Evolutionary conservation across 2,113 vertebrate species (phyloP).

Genomic region (Chamaea fasciata): DNA sequence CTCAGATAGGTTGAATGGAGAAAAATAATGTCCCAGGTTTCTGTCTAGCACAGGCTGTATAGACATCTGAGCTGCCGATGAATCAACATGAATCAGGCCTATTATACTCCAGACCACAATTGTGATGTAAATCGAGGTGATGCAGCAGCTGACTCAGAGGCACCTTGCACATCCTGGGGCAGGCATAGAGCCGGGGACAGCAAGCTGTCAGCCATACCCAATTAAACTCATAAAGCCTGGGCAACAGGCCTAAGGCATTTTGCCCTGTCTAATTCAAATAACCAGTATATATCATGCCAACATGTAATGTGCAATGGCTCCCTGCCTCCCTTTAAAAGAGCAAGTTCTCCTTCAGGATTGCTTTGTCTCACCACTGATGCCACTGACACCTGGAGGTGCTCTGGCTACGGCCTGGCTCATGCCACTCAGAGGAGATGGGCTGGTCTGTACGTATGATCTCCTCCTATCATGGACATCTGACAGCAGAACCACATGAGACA

Average conservation of each 20-base stretch:
- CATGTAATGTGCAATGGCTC: not conserved
- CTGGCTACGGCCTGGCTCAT: not conserved
- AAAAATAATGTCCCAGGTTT: not conserved
- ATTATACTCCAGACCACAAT: not conserved
- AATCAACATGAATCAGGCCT: slow-evolving; percentile 30
- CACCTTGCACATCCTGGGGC: not conserved
- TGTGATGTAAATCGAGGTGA: not conserved
- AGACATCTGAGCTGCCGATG: not conserved
- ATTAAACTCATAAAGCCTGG: not conserved
- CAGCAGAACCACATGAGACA: not conserved
- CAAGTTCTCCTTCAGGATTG: not conserved
- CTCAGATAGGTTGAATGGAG: not conserved
- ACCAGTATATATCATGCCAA: not conserved
- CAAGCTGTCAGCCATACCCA: not conserved
- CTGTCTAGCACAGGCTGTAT: not conserved
- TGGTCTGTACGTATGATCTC: accelerated
- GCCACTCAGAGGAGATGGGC: not conserved
- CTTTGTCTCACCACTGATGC: not conserved
- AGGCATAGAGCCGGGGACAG: not conserved
- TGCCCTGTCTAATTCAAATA: not conserved
- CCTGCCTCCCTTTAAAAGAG: not conserved
- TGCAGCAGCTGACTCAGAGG: slow-evolving; percentile 30
- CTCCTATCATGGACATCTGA: not conserved
- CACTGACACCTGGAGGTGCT: not conserved
- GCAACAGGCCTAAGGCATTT: not conserved